Base-by-base conservation (phyloP, 2,888 invertebrate species). In the Augiades crinisus region DNA sequence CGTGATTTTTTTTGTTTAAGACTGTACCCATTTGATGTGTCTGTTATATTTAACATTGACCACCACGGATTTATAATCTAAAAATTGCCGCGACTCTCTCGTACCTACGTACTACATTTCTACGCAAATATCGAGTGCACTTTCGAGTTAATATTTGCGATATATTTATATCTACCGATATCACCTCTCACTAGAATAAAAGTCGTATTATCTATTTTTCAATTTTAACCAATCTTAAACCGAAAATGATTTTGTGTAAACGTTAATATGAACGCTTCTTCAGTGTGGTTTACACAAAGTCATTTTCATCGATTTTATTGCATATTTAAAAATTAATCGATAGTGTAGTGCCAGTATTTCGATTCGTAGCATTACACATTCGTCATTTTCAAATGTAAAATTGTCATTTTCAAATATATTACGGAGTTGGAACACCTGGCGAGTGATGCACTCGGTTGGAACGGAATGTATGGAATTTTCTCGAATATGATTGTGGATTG, bases 331-430 rank as follows among this genome's bases (percentile, higher is more conserved):
- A 52, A 75, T 75, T 78, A 78, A 75, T 75, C 65, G 63, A 77
- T 83, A 84, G 74, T 53, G 75, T 87, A 85, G 82, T 75, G 60
- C 72, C 78, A 82, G 74, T 81, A 81, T 79, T 83, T 84, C 79
- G 72, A 84, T 80, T 83, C 76, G 78, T 86, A 85, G 85, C 61
- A 72, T 79, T 79, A 79, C 76, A 84, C 76, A 84, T 81, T 85
- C 73, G 82, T 81, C 81, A 84, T 86, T 83, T 79, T 77, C 70
- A 72, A 72, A 66, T 76, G 77, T 78, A 71, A 74, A 72, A 70
- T 76, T 74, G 76, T 74, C 72, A 75, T 75, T 79, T 76, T 72
- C 60, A 60, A 60, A 59, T 69, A 34, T 70, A 73, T 71, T 66
- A 71, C 66, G 69, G 60, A 61, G 69, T 64, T 63, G 59, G 56